These are phyloP conservation scores for Coenonympha arcania DNA, from an alignment of 2,888 invertebrate species.

Conservation along the genomic window DNA sequence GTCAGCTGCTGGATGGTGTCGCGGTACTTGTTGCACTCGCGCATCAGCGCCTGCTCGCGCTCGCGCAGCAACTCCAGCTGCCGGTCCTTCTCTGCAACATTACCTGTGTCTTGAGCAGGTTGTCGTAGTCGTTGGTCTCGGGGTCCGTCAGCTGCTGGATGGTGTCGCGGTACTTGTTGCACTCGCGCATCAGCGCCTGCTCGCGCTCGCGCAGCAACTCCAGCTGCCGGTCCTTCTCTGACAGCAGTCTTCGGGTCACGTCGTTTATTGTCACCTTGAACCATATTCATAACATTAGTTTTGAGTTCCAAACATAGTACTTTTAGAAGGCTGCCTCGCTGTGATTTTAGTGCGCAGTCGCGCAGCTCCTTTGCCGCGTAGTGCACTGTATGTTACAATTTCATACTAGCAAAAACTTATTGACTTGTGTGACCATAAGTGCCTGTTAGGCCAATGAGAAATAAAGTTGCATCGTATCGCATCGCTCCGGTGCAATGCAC, in stretches of 20 bases:
- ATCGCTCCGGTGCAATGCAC: too few relatives aligned
- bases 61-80: not conserved
- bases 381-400: too few relatives aligned
- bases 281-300: not conserved
- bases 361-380: too few relatives aligned
- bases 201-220: slow-evolving; percentile 78
- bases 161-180: slow-evolving; percentile 78
- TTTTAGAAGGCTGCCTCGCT: too few relatives aligned
- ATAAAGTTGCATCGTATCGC: too few relatives aligned
- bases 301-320: too few relatives aligned
- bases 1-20: slow-evolving; percentile 79
- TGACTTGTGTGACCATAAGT: too few relatives aligned
- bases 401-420: too few relatives aligned
- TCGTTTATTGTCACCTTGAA: slow-evolving; percentile 73
- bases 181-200: slow-evolving; percentile 75
- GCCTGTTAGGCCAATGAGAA: too few relatives aligned
- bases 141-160: slow-evolving; percentile 80
- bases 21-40: slow-evolving; percentile 77
- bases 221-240: slow-evolving; percentile 82
- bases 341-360: too few relatives aligned
- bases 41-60: too few relatives aligned
- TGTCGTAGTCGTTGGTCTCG: slow-evolving; percentile 73
- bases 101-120: slow-evolving; percentile 59
- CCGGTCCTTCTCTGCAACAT: too few relatives aligned
- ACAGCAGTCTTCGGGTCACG: slow-evolving; percentile 76